Conservation (phyloP, 2,888 invertebrate species). For the Azorinus chamasolen region DNA sequence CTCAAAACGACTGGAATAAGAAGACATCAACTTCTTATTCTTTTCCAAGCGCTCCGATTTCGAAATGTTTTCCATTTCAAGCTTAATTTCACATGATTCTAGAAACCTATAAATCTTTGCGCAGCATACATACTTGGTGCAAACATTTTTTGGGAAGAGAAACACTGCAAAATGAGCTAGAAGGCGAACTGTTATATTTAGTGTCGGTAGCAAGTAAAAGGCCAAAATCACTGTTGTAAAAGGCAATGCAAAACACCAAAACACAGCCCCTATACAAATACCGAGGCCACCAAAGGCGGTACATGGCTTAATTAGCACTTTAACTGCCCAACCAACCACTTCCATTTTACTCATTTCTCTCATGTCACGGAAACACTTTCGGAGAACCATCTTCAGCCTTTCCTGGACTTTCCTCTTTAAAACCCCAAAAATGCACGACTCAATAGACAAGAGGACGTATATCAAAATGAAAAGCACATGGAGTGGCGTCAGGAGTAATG, state of each 20-base stretch:
- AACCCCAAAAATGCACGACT: constrained; percentile 71
- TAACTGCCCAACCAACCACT: constrained; percentile 68
- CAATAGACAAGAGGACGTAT: constrained; percentile 76
- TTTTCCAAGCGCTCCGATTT: constrained; percentile 55
- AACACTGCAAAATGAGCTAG: constrained; percentile 72
- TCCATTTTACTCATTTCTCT: constrained; percentile 59
- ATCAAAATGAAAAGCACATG: constrained; percentile 79
- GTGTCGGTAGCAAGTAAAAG: constrained; percentile 80
- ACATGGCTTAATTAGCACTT: constrained; percentile 79
- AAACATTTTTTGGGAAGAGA: constrained; percentile 62
- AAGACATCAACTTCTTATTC: constrained; percentile 36
- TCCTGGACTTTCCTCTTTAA: constrained; percentile 64
- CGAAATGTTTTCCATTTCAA: constrained; percentile 45
- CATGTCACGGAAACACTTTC: constrained; percentile 78
- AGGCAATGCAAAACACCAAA: constrained; percentile 74
- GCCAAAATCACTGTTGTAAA: constrained; percentile 70
- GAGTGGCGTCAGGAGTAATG: constrained; percentile 79
- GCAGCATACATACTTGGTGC: constrained; percentile 12
- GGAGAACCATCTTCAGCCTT: constrained; percentile 66
- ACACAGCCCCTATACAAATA: constrained; percentile 73
- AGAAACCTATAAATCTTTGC: constrained; percentile 8
- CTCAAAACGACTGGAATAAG: constrained; percentile 28
- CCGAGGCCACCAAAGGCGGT: constrained; percentile 77
- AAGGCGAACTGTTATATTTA: constrained; percentile 78
- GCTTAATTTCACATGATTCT: constrained; percentile 12